Conservation (phyloP, 2,113 vertebrate genomes). For the Lagenorhynchus albirostris region DNA sequence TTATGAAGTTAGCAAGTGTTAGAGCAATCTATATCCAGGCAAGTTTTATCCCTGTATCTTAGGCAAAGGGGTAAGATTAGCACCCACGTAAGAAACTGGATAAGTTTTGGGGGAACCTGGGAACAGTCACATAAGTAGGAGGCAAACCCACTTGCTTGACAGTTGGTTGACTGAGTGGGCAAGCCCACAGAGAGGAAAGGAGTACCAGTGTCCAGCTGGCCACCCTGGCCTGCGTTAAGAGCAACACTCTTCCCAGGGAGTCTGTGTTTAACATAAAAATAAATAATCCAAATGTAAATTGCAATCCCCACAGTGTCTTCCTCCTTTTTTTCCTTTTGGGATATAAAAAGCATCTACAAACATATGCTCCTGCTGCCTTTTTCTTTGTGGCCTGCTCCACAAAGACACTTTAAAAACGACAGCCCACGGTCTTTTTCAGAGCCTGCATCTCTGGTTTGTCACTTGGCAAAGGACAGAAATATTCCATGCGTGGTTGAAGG, state of each 20-base stretch:
- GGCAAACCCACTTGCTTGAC: not conserved
- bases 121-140: not conserved
- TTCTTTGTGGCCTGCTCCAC: not conserved
- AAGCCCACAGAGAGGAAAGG: not conserved
- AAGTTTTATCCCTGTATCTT: not conserved
- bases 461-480: constrained; percentile 11
- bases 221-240: not conserved
- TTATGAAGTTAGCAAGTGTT: not conserved
- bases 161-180: not conserved
- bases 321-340: not conserved
- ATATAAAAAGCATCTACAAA: constrained; percentile 57
- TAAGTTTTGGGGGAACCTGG: not conserved
- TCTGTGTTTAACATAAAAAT: constrained; percentile 44
- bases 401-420: not conserved
- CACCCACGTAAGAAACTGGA: not conserved
- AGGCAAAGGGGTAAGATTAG: not conserved
- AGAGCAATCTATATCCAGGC: not conserved
- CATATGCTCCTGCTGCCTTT: not conserved
- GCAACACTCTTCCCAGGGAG: not conserved
- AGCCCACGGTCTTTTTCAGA: not conserved
- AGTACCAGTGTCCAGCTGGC: not conserved
- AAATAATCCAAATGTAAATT: constrained; percentile 54
- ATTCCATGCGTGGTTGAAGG: not conserved
- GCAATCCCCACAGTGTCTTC: not conserved
- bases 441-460: not conserved